Evolutionary conservation across 2,797 vertebrate species (phyloP), one percentile per base, ranked within the genome.

Genomic region (Bryconaethiops microstoma): DNA sequence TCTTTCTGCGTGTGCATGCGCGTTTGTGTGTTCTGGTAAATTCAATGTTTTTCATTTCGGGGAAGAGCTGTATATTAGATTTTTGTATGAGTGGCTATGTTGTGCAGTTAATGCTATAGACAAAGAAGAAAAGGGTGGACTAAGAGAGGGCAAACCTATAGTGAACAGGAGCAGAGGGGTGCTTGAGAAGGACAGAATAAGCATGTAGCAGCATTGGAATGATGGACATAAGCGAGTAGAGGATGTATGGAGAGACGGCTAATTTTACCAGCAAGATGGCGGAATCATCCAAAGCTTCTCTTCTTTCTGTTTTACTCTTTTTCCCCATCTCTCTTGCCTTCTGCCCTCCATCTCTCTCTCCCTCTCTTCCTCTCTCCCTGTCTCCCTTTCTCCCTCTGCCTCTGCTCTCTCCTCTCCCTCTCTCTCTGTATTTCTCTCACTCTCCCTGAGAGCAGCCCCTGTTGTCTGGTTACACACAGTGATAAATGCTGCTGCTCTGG

Each of bases 231-330:
- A 40, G 42, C 9, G 3, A n/a, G 25, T 8, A 25, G 40, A 57
- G 48, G 67, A 76, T 62, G 54, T 69, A 69, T 65, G 45, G 64
- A 45, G 65, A 40, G 48, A 77, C 65, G 21, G 79, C 69, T 69
- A 23, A 14, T 35, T 55, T 14, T 77, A 65, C 60, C 52, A 16
- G 40, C 90, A 92, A 94, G 91, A 95, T 94, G 93, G 92, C 91
- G 92, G 92, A 87, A 88, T 88, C 8, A 83, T 86, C 45, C 23
- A 70, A 48, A 17, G 35, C 48, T 62, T 83, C 21, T 75, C 70
- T 45, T 29, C 74, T 40, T 83, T 64, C 63, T 62, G 42, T 75
- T 65, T 63, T 73, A 57, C 65, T 62, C 39, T 48, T 9, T 7
- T 19, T 71, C 12, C 75, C 40, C 54, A 45, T 68, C 65, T 68